Evolutionary conservation across 2,888 invertebrate species (phyloP), one percentile per base, ranked within the genome.

Genomic region (Thera obeliscata): DNA sequence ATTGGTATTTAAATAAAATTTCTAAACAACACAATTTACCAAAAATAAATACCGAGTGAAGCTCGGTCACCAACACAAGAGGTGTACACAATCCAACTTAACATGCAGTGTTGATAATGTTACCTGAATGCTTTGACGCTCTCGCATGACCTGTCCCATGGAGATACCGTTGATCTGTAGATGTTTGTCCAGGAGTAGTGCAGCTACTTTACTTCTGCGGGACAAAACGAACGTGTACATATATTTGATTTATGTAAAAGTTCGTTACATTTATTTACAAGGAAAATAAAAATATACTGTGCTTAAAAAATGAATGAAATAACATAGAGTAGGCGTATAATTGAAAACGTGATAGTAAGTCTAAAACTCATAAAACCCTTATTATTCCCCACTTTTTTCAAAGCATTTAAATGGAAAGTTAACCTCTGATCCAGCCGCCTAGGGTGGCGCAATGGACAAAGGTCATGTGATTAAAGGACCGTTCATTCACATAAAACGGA

Each of bases 161-260:
- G 96, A 96, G 83, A 97, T 97, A 69, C 97, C 97, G 91, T 97
- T 98, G 92, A 98, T 97, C 89, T 97, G 97, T 64, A 98, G 95
- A 85, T 98, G 97, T 85, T 97, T 97, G 94, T 98, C 97, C 78
- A 98, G 94, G 55, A 98, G 94, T 6, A 97, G 95, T 0, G 97
- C 97, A 55, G 97, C 98, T 69, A 98, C 98, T 94, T 97, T 97
- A 84, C 97, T 97, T 94, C 97, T 97, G 94, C 6, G 56, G 43
- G 73, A 68, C 33, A 58, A 11, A 57, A 43, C 22, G 22, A 22
- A 22, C 22, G 22, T 22, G 22, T 22, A 22, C 22, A 22, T 22
- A 22, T 22, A 22, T 22, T 22, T 22, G 1, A 22, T 22, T 22
- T 22, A 22, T 22, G 22, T 22, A n/a, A n/a, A 22, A 1, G 1